phyloP scores from a whole-genome alignment of 2,797 vertebrate genomes.

The Lepus oiostolus region DNA sequence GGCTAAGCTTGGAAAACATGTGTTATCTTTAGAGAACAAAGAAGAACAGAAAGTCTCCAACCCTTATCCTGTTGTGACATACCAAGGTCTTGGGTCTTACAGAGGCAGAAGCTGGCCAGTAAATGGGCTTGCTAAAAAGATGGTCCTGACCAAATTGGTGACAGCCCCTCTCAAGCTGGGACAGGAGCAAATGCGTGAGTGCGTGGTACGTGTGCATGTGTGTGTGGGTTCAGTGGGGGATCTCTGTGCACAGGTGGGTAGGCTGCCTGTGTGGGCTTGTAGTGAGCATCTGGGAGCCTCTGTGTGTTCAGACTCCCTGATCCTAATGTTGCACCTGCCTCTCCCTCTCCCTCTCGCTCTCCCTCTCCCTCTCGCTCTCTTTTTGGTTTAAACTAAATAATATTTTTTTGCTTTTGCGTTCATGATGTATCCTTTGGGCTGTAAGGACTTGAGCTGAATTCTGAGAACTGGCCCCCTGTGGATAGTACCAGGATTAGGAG shows the following conservation, averaged over 20 bases:
- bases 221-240: background rate
- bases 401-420: conserved; percentile 10
- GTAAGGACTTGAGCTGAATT: background rate
- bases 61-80: too few species aligned
- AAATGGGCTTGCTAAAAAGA: background rate
- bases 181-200: background rate
- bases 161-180: background rate
- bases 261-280: background rate
- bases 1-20: too few species aligned
- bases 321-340: background rate
- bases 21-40: too few species aligned
- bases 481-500: background rate
- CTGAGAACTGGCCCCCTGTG: background rate
- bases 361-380: too few species aligned
- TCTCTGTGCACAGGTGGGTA: background rate
- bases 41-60: too few species aligned
- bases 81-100: too few species aligned
- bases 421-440: background rate
- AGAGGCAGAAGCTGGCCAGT: background rate
- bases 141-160: background rate
- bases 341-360: too few species aligned
- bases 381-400: background rate
- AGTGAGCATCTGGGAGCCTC: background rate
- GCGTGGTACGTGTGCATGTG: background rate
- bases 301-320: background rate